These are phyloP conservation scores for Tetranychus truncatus DNA, from an alignment of 2,888 invertebrate genomes.

Conservation along the genomic window DNA sequence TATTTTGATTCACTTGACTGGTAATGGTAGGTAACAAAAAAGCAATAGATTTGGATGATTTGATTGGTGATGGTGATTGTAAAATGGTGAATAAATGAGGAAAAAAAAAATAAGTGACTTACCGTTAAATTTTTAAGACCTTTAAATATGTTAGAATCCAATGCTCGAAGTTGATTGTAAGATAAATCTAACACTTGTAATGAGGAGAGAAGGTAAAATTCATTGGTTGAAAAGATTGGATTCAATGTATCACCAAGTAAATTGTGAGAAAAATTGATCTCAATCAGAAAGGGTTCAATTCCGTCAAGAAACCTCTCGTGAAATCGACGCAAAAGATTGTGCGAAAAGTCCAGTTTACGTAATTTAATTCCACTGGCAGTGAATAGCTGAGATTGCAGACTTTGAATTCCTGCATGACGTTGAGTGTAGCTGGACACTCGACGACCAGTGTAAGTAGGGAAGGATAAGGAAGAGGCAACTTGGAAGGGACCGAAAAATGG, in stretches of 20 bases:
- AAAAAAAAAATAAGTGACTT: conserved; percentile 4
- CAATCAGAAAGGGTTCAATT: conserved; percentile 46
- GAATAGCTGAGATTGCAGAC: conserved; percentile 34
- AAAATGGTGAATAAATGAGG: not conserved
- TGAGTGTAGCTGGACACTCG: not conserved
- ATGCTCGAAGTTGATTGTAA: conserved; percentile 56
- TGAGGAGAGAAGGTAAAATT: conserved; percentile 53
- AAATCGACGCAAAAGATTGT: conserved; percentile 37
- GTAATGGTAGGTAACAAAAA: too few relatives aligned
- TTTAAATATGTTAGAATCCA: conserved; percentile 68
- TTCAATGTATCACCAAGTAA: conserved; percentile 71
- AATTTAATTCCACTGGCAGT: conserved; percentile 49
- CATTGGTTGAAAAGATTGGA: conserved; percentile 70
- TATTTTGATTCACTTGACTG: too few relatives aligned
- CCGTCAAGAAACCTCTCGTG: conserved; percentile 49
- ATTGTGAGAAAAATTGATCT: conserved; percentile 55
- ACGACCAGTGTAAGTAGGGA: not conserved
- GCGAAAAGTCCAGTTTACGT: conserved; percentile 55
- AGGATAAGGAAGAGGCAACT: not conserved
- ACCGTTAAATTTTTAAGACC: conserved; percentile 49
- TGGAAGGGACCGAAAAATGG: not conserved
- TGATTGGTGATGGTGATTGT: too few relatives aligned
- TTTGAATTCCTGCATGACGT: conserved; percentile 42
- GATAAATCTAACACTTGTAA: conserved; percentile 56
- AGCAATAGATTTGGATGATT: too few relatives aligned